These are phyloP conservation scores for Podocnemis expansa DNA, from an alignment of 2,113 vertebrate genomes.

Conservation along the genomic window DNA sequence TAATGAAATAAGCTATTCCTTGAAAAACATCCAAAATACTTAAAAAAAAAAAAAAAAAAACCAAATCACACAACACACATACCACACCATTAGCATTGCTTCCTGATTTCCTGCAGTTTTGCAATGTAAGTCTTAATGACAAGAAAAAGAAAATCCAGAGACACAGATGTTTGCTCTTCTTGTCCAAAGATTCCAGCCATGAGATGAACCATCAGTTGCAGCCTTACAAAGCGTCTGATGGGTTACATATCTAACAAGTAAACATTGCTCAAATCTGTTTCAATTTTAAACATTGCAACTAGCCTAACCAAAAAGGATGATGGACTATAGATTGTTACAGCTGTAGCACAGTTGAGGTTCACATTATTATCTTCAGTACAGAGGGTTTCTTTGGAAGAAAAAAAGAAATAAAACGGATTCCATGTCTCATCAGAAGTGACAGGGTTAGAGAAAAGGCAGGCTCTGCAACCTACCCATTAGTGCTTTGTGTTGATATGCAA, in stretches of 20 bases:
- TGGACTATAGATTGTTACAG: background rate
- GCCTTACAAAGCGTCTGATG: background rate
- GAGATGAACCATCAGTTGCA: background rate
- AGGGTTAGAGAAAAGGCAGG: background rate
- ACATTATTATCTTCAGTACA: background rate
- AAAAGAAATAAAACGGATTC: background rate
- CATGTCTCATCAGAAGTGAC: background rate
- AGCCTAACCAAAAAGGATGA: background rate
- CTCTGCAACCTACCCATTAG: background rate
- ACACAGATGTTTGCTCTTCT: background rate
- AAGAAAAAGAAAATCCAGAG: background rate
- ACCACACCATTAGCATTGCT: background rate
- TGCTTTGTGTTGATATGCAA: background rate
- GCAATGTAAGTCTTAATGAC: conserved; percentile 34
- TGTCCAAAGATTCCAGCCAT: background rate
- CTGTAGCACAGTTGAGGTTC: background rate
- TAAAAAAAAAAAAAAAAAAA: background rate
- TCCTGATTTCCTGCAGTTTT: background rate
- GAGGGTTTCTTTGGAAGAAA: background rate
- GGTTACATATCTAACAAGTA: background rate
- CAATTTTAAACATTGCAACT: background rate
- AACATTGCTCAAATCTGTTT: background rate
- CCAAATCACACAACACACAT: background rate
- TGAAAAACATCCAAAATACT: conserved; percentile 35
- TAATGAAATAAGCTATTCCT: background rate